Percentiles rank a stretch among this genome's conserved stretches.
These are phyloP conservation scores for Cassiopea andromeda DNA, from an alignment of 30 jellyfish, hydroid and myxozoan genomes.

Conservation along the genomic window DNA sequence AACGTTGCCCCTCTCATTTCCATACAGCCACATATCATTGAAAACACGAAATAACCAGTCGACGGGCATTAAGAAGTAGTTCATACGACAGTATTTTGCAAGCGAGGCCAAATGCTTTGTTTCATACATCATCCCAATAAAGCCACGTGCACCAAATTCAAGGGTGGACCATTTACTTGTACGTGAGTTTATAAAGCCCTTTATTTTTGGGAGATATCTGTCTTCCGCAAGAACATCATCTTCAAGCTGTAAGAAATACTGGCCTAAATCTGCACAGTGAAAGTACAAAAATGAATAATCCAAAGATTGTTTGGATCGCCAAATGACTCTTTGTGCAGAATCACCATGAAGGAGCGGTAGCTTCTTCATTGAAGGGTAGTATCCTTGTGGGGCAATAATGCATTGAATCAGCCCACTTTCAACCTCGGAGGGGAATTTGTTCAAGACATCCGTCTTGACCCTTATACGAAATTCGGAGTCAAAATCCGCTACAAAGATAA, in stretches of 20 bases:
- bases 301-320: slow-evolving; percentile 96
- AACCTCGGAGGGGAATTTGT: slow-evolving; percentile 63
- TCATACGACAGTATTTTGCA: slow-evolving; percentile 76
- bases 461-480: slow-evolving; percentile 44
- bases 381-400: slow-evolving; percentile 57
- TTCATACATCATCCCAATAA: slow-evolving; percentile 94
- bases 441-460: slow-evolving; percentile 39
- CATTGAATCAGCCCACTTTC: slow-evolving; percentile 72
- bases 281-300: slow-evolving; percentile 87
- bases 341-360: slow-evolving; percentile 89
- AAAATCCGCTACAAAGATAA: slow-evolving; percentile 77
- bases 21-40: slow-evolving; percentile 87
- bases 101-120: slow-evolving; percentile 67
- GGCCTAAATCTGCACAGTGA: slow-evolving; percentile 78
- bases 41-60: slow-evolving; percentile 94
- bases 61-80: slow-evolving; percentile 96
- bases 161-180: slow-evolving; percentile 84
- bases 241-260: slow-evolving; percentile 89
- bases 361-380: slow-evolving; percentile 73
- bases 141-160: slow-evolving; percentile 97
- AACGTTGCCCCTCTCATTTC: slow-evolving; percentile 72
- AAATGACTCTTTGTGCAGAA: slow-evolving; percentile 67
- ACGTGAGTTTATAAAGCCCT: slow-evolving; percentile 62
- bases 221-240: slow-evolving; percentile 90
- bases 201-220: slow-evolving; percentile 64